Evolutionary conservation across 2,797 vertebrate genomes (phyloP).

Genomic region (Falco berigora): DNA sequence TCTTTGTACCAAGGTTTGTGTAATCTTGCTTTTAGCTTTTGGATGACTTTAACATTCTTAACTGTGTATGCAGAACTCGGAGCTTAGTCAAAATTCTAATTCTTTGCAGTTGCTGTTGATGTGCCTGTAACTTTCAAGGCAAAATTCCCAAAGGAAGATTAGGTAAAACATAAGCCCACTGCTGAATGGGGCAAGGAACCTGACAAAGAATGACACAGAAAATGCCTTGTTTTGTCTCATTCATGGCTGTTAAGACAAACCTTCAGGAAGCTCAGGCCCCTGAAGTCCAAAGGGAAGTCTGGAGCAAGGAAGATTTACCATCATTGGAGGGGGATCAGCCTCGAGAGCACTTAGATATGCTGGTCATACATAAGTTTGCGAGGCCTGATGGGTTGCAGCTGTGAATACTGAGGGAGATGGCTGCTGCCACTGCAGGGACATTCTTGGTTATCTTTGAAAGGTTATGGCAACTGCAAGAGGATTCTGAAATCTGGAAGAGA

Average conservation of each 20-base stretch:
- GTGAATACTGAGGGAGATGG: neutral
- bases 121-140: neutral
- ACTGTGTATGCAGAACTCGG: neutral
- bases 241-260: neutral
- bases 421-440: neutral
- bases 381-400: fast-evolving
- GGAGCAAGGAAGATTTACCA: neutral
- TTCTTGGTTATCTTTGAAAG: neutral
- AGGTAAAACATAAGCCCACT: neutral
- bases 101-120: neutral
- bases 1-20: neutral
- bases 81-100: neutral
- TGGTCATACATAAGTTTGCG: fast-evolving
- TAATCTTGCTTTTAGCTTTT: neutral
- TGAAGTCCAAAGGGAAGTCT: neutral
- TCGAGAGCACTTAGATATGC: neutral
- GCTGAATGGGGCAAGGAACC: neutral
- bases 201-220: neutral
- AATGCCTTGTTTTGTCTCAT: neutral
- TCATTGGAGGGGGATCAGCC: neutral
- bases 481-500: neutral
- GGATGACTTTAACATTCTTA: neutral
- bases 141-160: neutral
- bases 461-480: fast-evolving
- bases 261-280: neutral